Percentiles rank a stretch among this genome's conserved stretches.
phyloP scores from a whole-genome alignment of 2,888 invertebrate genomes.

The Melanostoma mellinum region DNA sequence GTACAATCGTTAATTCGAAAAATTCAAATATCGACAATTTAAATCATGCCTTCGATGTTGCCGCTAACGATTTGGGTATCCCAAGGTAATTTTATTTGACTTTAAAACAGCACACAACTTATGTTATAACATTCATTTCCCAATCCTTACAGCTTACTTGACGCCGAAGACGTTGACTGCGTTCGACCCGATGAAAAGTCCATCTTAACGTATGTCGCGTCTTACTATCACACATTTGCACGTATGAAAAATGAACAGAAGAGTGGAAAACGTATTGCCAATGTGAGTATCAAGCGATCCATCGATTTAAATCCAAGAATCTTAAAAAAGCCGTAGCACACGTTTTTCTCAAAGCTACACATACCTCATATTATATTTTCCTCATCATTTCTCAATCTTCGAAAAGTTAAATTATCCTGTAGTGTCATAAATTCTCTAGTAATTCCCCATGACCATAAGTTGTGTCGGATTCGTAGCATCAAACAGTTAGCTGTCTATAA shows the following conservation, averaged over 20 bases:
- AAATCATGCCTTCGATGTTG: constrained; percentile 98
- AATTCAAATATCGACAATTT: constrained; percentile 93
- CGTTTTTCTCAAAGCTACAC: background rate
- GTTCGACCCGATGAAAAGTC: constrained; percentile 98
- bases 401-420: constrained; percentile 15
- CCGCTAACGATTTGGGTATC: constrained; percentile 95
- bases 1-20: constrained; percentile 89
- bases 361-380: too few relatives aligned
- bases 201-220: constrained; percentile 99
- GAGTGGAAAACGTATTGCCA: constrained; percentile 97
- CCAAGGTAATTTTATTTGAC: constrained; percentile 83
- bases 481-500: background rate
- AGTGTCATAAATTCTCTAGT: constrained; percentile 31
- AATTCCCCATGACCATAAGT: background rate
- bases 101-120: background rate
- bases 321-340: too few relatives aligned
- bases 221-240: constrained; percentile 99
- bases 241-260: constrained; percentile 99
- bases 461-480: constrained; percentile 13
- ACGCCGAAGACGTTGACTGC: constrained; percentile 98
- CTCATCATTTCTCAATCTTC: background rate
- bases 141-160: constrained; percentile 86
- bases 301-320: background rate
- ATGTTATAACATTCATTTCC: background rate
- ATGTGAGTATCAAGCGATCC: constrained; percentile 86